Evolutionary conservation across 2,888 invertebrate species (phyloP), one percentile per base, ranked within the genome.

Genomic region (Laothoe populi): DNA sequence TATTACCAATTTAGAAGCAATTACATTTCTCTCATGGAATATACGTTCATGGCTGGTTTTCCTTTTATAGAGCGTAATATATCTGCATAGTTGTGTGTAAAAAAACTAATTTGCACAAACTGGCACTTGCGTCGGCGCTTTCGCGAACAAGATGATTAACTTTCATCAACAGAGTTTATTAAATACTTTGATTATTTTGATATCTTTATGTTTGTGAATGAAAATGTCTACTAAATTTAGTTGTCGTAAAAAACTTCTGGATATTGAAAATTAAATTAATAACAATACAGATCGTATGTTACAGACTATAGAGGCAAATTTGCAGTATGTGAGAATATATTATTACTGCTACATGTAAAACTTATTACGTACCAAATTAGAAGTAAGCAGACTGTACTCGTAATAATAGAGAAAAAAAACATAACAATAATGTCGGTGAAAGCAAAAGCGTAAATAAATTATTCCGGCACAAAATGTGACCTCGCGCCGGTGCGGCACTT

Each of bases 381-480:
- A 19, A 4, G 10, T 19, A 19, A 19, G 19, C 7, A 38, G 0
- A 38, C 38, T 38, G 11, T 13, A 38, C 38, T 38, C 69, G 68
- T 67, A 64, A 69, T 66, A 71, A 73, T 19, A 75, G 75, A 73
- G 67, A 65, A 75, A 70, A 73, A 73, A 70, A 35, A 35, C 11
- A 53, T 19, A 53, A 53, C 53, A 53, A 53, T 53, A 24, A 60
- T 77, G 78, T 77, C 70, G 78, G 88, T 84, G 89, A 90, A 90
- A 91, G 90, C 88, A 83, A 85, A 76, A 86, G 83, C 82, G 82
- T 83, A 79, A 78, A 84, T 79, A 83, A 83, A 84, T 77, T 78
- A 85, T 79, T 72, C 69, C 69, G 74, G 74, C 66, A 72, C 70
- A 70, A 77, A 70, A 67, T 63, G 59, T 85, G 87, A 88, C 86